These are phyloP conservation scores for Philantomba maxwellii DNA, from an alignment of 2,113 vertebrate genomes.

Conservation along the genomic window DNA sequence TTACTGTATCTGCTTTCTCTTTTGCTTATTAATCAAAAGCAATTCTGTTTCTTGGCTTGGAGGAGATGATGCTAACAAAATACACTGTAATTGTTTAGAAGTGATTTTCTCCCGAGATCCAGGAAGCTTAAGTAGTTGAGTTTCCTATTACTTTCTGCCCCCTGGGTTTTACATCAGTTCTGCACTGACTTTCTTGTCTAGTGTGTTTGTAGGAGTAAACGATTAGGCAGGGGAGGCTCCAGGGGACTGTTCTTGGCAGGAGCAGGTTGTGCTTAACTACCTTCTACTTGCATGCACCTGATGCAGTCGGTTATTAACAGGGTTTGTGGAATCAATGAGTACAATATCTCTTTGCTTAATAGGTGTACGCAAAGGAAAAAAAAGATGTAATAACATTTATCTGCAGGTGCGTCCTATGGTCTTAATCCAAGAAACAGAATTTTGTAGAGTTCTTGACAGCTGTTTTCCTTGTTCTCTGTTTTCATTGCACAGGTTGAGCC, in stretches of 20 bases:
- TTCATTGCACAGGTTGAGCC: conserved; percentile 37
- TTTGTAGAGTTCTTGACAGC: conserved; percentile 49
- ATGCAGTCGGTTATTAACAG: conserved; percentile 66
- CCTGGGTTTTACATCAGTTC: conserved; percentile 70
- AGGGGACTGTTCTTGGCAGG: conserved; percentile 58
- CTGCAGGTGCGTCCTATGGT: conserved; percentile 28
- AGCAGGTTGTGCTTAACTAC: conserved; percentile 65
- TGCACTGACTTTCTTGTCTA: conserved; percentile 63
- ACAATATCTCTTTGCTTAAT: conserved; percentile 67
- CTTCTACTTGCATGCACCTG: conserved; percentile 55
- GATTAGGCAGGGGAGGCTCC: conserved; percentile 61
- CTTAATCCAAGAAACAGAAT: conserved; percentile 57
- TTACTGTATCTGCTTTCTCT: conserved; percentile 12
- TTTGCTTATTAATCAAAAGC: conserved; percentile 56
- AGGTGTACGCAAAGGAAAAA: background rate
- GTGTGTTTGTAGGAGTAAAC: conserved; percentile 58
- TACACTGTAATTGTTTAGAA: conserved; percentile 63
- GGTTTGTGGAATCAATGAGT: conserved; percentile 62
- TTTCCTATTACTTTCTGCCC: conserved; percentile 68
- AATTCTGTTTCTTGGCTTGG: conserved; percentile 32
- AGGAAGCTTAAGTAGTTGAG: conserved; percentile 56
- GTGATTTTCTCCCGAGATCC: conserved; percentile 63
- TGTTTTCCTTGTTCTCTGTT: conserved; percentile 43
- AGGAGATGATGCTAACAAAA: conserved; percentile 56
- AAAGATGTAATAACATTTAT: conserved; percentile 49